Percentiles rank a stretch among this genome's conserved stretches.
Evolutionary conservation across 2,797 vertebrate species (phyloP).

Genomic region (Hybognathus amarus): DNA sequence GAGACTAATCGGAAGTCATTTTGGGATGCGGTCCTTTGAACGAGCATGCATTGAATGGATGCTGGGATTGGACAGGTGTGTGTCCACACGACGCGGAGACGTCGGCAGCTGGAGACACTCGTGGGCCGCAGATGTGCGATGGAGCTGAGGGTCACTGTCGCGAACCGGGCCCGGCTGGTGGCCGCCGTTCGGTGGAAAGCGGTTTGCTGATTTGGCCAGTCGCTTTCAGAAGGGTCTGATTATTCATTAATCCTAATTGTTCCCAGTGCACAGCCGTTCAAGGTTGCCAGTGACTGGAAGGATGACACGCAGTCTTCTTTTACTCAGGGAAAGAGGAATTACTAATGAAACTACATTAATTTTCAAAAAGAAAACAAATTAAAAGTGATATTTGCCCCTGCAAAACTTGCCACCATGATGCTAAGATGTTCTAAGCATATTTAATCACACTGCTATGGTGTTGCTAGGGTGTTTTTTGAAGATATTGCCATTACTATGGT

Average conservation of each 20-base stretch:
- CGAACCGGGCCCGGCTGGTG: slow-evolving; percentile 36
- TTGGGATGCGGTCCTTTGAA: slow-evolving; percentile 3
- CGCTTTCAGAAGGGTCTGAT: slow-evolving; percentile 32
- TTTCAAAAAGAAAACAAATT: background rate
- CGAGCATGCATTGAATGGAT: background rate
- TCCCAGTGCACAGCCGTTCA: slow-evolving; percentile 34
- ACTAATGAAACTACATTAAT: slow-evolving; percentile 4
- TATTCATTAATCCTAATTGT: slow-evolving; percentile 54
- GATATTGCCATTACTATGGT: background rate
- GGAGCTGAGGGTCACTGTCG: slow-evolving; percentile 50
- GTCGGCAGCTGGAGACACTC: slow-evolving; percentile 51
- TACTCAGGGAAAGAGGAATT: background rate
- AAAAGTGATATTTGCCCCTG: background rate
- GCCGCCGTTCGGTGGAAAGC: slow-evolving; percentile 13
- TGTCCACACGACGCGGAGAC: background rate
- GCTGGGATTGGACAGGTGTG: slow-evolving; percentile 51
- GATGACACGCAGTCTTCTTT: background rate
- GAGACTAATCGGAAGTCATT: slow-evolving; percentile 8
- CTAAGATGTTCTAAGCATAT: background rate
- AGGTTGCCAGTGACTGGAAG: background rate
- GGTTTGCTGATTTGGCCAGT: slow-evolving; percentile 4
- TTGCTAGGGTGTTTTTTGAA: background rate
- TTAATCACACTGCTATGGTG: background rate
- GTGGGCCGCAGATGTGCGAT: slow-evolving; percentile 36
- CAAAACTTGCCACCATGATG: background rate